A percentile compares a stretch with the other conserved stretches of the same genome.
Evolutionary conservation across 2,797 vertebrate species (phyloP).

Genomic region (Cuculus canorus): DNA sequence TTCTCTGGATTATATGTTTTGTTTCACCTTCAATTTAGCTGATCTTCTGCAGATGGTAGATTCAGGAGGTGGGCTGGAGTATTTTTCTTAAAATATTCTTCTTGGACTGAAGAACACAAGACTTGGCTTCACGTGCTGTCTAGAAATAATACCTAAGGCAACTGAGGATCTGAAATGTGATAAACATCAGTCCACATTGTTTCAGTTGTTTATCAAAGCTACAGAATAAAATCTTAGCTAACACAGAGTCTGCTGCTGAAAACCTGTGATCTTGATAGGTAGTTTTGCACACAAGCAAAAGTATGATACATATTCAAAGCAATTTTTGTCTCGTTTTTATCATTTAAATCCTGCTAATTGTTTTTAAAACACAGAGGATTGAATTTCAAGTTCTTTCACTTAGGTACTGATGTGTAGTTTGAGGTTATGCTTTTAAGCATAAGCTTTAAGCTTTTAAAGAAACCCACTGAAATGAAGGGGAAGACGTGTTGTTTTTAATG

Average conservation of each 20-base stretch:
- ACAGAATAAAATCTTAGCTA: background rate
- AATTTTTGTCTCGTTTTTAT: background rate
- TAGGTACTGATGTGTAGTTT: background rate
- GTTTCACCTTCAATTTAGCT: background rate
- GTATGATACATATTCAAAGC: background rate
- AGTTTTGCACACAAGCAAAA: background rate
- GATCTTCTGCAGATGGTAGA: background rate
- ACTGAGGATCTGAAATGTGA: background rate
- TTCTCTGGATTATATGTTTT: background rate
- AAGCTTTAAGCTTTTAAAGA: background rate
- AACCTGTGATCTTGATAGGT: background rate
- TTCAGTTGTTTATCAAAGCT: background rate
- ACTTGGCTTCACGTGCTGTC: background rate
- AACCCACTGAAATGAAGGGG: background rate
- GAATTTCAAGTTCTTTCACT: slow-evolving; percentile 8
- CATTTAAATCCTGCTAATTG: background rate
- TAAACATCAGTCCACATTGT: background rate
- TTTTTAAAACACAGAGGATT: background rate
- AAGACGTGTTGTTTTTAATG: background rate
- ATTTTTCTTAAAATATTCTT: background rate
- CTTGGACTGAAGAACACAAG: background rate
- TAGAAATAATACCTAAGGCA: slow-evolving; percentile 10
- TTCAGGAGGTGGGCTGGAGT: background rate
- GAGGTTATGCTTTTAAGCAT: too few relatives aligned
- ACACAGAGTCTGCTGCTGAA: background rate